These are phyloP conservation scores for Hemibagrus wyckioides DNA, from an alignment of 2,113 vertebrate species.

Conservation along the genomic window DNA sequence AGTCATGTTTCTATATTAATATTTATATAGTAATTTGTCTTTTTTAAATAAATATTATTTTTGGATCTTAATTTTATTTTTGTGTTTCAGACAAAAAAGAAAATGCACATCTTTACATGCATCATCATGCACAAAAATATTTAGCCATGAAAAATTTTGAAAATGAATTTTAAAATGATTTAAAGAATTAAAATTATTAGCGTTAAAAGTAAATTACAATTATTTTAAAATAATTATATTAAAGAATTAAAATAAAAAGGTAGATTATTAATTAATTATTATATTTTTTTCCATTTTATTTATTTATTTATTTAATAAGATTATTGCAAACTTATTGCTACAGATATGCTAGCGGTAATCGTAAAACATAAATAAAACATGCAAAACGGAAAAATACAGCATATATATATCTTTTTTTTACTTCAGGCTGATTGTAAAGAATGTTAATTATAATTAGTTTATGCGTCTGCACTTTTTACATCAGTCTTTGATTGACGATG, in stretches of 20 bases:
- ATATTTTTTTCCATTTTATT: no score
- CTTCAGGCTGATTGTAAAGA: background rate
- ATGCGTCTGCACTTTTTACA: background rate
- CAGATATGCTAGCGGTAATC: background rate
- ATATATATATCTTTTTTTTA: no score
- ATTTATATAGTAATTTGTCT: no score
- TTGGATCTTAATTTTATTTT: no score
- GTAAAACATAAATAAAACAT: background rate
- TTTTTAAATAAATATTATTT: background rate
- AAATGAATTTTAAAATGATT: no score
- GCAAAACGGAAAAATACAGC: background rate
- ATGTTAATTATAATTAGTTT: background rate
- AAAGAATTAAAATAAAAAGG: no score
- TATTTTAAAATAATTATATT: no score
- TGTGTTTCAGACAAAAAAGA: background rate
- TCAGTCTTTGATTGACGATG: background rate
- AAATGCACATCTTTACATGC: background rate
- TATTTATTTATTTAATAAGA: background rate
- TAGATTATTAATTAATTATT: no score
- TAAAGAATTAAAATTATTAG: no score
- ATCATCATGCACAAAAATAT: no score
- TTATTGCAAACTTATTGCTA: background rate
- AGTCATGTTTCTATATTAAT: background rate
- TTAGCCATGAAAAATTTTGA: no score
- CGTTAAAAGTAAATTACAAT: no score